A percentile compares a stretch with the other conserved stretches of the same genome.
Conservation (phyloP, 2,113 vertebrate species). For the Rafetus swinhoei region DNA sequence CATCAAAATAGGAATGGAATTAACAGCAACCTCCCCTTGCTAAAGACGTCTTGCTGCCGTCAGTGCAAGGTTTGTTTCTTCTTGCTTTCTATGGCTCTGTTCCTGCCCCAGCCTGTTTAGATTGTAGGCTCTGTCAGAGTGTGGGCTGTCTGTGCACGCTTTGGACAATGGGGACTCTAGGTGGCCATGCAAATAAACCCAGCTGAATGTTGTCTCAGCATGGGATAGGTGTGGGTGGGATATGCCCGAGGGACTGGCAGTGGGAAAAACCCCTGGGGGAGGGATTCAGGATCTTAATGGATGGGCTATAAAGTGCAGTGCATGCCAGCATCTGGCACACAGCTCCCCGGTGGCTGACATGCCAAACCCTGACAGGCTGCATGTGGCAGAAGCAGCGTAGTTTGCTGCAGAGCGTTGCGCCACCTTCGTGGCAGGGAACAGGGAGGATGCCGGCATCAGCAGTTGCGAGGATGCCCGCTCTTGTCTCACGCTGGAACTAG, state of each 20-base stretch:
- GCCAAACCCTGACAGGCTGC: not conserved
- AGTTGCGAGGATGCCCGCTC: too few species aligned
- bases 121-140: accelerated
- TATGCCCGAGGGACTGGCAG: not conserved
- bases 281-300: not conserved
- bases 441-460: too few species aligned
- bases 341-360: accelerated
- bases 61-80: accelerated
- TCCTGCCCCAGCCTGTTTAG: not conserved
- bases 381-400: not conserved
- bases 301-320: not conserved
- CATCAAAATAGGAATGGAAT: not conserved
- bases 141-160: accelerated
- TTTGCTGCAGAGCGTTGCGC: too few species aligned
- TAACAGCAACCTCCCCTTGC: not conserved
- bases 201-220: not conserved
- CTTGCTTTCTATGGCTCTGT: not conserved
- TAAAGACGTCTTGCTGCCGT: accelerated
- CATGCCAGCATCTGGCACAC: accelerated
- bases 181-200: not conserved
- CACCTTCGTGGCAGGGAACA: too few species aligned
- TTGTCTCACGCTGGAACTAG: too few species aligned
- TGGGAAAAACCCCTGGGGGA: not conserved
- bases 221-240: not conserved
- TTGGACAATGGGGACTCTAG: accelerated